Evolutionary conservation across 1,140 invertebrate species (phyloP).

Genomic region (Eubasilissa regina): DNA sequence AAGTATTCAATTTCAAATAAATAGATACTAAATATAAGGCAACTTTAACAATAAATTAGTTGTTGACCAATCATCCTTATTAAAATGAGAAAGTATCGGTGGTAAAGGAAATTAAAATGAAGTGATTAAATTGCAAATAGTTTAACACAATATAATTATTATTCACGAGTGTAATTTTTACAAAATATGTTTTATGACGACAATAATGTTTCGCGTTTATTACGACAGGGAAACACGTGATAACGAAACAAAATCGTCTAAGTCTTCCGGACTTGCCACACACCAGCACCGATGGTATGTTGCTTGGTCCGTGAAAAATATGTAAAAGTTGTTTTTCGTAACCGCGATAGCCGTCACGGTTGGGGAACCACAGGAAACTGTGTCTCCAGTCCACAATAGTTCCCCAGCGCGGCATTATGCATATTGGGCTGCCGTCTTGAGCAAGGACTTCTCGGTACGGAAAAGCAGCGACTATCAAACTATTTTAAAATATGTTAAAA

Average conservation of each 20-base stretch:
- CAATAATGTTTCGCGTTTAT: neutral
- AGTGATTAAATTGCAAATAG: too few species aligned
- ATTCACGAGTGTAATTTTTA: neutral
- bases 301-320: slow-evolving; percentile 33
- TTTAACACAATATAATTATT: too few species aligned
- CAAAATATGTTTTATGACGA: neutral
- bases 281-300: slow-evolving; percentile 14
- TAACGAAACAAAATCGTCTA: slow-evolving; percentile 27
- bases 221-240: slow-evolving; percentile 26
- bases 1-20: too few species aligned
- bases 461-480: neutral
- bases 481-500: too few species aligned
- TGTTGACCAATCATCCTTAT: too few species aligned
- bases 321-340: slow-evolving; percentile 42
- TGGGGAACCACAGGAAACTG: slow-evolving; percentile 25
- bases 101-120: too few species aligned
- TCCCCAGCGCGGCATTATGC: neutral
- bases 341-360: slow-evolving; percentile 24
- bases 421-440: slow-evolving; percentile 2
- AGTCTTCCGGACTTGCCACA: slow-evolving; percentile 35
- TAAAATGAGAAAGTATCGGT: too few species aligned
- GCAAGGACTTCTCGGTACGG: neutral
- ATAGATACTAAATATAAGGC: too few species aligned
- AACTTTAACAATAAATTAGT: too few species aligned
- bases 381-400: slow-evolving; percentile 27